These are phyloP conservation scores for Andrena fulva DNA, from an alignment of 2,888 invertebrate species.

Conservation along the genomic window DNA sequence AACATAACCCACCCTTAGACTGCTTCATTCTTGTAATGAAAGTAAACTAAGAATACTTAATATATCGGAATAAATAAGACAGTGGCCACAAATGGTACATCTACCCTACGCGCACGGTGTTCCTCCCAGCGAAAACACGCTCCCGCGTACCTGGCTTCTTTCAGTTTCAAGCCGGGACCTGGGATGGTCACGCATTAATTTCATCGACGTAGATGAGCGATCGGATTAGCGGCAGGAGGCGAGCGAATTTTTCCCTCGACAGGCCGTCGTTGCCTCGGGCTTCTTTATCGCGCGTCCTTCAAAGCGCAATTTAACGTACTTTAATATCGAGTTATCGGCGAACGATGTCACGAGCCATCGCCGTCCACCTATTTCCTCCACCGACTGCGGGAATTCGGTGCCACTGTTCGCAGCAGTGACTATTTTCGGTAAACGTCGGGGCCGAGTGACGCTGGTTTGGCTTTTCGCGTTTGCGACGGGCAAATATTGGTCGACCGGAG, in stretches of 20 bases:
- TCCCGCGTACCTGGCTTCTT: not conserved
- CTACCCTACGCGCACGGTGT: not conserved
- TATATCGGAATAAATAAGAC: no score
- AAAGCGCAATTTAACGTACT: slow-evolving; percentile 4
- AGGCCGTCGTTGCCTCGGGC: not conserved
- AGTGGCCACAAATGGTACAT: no score
- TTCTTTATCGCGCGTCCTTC: not conserved
- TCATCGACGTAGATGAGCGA: not conserved
- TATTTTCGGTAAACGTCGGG: not conserved
- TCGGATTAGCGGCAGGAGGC: not conserved
- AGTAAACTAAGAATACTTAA: no score
- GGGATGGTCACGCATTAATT: not conserved
- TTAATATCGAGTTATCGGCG: slow-evolving; percentile 17
- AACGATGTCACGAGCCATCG: not conserved
- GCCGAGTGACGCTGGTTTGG: not conserved
- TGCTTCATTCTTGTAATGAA: no score
- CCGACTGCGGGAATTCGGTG: not conserved
- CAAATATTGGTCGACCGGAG: not conserved
- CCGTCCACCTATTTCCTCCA: not conserved
- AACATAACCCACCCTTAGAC: no score
- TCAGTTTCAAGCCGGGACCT: not conserved
- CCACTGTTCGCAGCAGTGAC: not conserved
- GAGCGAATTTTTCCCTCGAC: not conserved
- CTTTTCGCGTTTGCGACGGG: not conserved
- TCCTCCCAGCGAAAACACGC: not conserved